Percentiles rank a stretch among this genome's conserved stretches.
phyloP scores from a whole-genome alignment of 2,113 vertebrate genomes.

The Chionomys nivalis region DNA sequence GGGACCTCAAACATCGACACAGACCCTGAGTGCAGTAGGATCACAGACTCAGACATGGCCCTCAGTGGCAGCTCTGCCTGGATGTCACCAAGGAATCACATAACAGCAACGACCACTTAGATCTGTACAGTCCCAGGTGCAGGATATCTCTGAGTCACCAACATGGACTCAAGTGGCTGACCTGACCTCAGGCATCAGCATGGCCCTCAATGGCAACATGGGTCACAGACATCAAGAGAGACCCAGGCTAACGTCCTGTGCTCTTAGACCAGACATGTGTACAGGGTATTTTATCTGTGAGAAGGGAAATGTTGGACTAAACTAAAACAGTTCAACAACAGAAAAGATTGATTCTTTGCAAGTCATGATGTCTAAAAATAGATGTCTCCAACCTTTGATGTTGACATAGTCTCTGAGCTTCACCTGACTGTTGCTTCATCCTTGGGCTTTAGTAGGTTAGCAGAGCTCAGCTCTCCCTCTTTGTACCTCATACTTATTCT shows the following conservation, averaged over 20 bases:
- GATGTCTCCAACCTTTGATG: background rate
- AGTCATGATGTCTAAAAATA: background rate
- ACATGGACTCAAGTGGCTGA: background rate
- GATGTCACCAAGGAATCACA: background rate
- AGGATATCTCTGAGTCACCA: background rate
- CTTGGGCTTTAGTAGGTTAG: background rate
- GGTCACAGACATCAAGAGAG: background rate
- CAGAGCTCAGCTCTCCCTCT: background rate
- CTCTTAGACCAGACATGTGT: background rate
- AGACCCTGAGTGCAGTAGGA: too few relatives aligned
- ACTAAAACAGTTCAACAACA: background rate
- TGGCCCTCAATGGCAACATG: background rate
- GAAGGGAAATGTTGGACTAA: background rate
- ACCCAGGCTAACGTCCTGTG: background rate
- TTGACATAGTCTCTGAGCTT: background rate
- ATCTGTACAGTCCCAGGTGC: background rate
- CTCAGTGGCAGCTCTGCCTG: background rate
- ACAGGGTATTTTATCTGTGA: background rate
- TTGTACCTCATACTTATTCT: background rate
- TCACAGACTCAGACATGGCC: background rate
- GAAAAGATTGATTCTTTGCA: slow-evolving; percentile 34
- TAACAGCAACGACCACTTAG: background rate
- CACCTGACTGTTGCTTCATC: background rate
- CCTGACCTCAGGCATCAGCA: too few relatives aligned
- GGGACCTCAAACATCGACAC: too few relatives aligned